Conservation (phyloP, 2,797 vertebrate species). For the Esox masquinongy region DNA sequence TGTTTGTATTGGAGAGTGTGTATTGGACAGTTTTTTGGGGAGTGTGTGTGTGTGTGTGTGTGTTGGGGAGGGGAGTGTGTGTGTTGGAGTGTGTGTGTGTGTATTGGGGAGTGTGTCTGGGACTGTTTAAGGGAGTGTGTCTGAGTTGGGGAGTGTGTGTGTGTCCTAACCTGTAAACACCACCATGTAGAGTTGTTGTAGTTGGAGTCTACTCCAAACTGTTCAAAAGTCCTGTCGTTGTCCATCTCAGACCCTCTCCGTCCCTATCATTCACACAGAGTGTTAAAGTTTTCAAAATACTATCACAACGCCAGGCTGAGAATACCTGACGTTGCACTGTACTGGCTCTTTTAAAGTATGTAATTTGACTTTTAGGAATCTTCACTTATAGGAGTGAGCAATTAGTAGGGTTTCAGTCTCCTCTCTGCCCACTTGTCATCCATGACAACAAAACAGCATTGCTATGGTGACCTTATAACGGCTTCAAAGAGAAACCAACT, state of each 20-base stretch:
- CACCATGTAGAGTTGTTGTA: background rate
- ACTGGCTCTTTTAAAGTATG: background rate
- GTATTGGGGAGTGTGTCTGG: background rate
- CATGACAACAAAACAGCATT: constrained; percentile 39
- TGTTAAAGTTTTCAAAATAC: background rate
- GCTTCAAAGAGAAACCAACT: constrained; percentile 46
- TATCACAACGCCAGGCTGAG: background rate
- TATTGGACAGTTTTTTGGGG: too few species aligned
- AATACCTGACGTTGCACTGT: background rate
- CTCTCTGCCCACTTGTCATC: background rate
- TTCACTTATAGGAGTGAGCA: constrained; percentile 41
- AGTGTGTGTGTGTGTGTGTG: background rate
- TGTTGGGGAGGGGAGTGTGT: background rate
- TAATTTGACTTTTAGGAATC: constrained; percentile 42
- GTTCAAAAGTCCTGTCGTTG: background rate
- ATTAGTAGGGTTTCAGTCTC: constrained; percentile 34
- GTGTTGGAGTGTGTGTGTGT: background rate
- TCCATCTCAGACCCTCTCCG: constrained; percentile 1
- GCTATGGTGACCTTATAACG: constrained; percentile 51
- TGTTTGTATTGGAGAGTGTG: too few species aligned
- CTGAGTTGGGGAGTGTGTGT: background rate
- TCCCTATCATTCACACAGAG: background rate
- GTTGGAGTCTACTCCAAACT: constrained; percentile 6
- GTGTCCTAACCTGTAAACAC: background rate
- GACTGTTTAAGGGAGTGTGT: background rate